These are phyloP conservation scores for Pachliopta kotzebuea DNA, from an alignment of 2,888 invertebrate species.

Conservation along the genomic window DNA sequence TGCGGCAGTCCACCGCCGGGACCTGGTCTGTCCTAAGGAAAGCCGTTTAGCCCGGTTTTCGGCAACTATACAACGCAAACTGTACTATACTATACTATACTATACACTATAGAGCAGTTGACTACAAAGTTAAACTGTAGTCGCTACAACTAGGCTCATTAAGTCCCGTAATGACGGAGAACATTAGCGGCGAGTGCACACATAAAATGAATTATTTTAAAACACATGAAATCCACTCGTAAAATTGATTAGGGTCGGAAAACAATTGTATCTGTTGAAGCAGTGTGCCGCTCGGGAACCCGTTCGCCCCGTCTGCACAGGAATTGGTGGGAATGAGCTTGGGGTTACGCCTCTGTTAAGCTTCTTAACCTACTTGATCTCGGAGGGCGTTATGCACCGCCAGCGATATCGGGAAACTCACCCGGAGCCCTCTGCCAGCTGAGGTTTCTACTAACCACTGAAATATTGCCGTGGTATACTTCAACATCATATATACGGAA, in stretches of 20 bases:
- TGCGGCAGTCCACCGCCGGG: no score
- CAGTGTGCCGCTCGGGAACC: background rate
- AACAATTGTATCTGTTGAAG: conserved; percentile 13
- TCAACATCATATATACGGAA: background rate
- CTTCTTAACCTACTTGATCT: background rate
- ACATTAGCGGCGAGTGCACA: background rate
- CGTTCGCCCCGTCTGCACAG: conserved; percentile 5
- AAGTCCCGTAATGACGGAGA: background rate
- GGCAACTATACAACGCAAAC: no score
- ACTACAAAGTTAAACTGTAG: background rate
- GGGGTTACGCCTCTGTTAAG: background rate
- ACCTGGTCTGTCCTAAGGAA: no score
- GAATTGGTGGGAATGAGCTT: conserved; percentile 7
- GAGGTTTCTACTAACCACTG: background rate
- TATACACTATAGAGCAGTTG: no score
- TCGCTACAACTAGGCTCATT: background rate
- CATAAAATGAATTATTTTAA: conserved; percentile 4
- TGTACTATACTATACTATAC: no score
- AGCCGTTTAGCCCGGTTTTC: no score
- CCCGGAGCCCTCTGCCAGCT: background rate
- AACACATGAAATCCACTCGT: conserved; percentile 3
- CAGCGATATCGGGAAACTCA: background rate
- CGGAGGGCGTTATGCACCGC: background rate
- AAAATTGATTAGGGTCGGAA: conserved; percentile 16
- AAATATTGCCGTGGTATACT: no score